Percentiles rank a stretch among this genome's conserved stretches.
Evolutionary conservation across 2,888 invertebrate genomes (phyloP).

Genomic region (Rhopalosiphum nymphaeae): DNA sequence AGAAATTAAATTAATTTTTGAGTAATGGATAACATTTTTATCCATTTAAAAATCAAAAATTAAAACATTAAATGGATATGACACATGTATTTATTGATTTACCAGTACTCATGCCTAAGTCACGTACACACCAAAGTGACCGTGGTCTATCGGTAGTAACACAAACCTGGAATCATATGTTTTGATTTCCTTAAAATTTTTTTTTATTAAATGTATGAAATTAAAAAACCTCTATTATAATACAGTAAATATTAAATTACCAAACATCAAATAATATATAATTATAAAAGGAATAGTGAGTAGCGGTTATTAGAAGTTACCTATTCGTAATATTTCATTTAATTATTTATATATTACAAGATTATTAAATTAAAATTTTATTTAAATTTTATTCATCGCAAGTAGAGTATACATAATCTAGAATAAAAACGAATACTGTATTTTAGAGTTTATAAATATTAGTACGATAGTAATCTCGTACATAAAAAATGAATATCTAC

Average conservation of each 20-base stretch:
- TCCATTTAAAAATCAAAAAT: neutral
- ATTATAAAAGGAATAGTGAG: neutral
- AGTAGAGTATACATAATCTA: no score
- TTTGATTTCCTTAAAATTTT: neutral
- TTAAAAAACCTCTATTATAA: neutral
- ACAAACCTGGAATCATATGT: neutral
- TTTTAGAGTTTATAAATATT: no score
- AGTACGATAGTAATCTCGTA: no score
- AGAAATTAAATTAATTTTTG: no score
- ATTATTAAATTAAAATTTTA: neutral
- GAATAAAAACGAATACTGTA: no score
- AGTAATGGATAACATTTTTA: neutral
- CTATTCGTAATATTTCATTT: neutral
- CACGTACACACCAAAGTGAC: neutral
- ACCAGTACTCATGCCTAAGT: neutral
- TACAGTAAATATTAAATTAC: neutral
- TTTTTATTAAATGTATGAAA: neutral
- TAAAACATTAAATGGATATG: neutral
- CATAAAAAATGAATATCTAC: no score
- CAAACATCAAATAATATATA: neutral
- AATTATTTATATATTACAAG: neutral
- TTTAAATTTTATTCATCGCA: neutral
- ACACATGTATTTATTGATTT: slow-evolving; percentile 11
- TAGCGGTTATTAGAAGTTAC: neutral
- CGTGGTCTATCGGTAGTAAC: neutral